Evolutionary conservation across 2,113 vertebrate genomes (phyloP).

Genomic region (Antennarius striatus): DNA sequence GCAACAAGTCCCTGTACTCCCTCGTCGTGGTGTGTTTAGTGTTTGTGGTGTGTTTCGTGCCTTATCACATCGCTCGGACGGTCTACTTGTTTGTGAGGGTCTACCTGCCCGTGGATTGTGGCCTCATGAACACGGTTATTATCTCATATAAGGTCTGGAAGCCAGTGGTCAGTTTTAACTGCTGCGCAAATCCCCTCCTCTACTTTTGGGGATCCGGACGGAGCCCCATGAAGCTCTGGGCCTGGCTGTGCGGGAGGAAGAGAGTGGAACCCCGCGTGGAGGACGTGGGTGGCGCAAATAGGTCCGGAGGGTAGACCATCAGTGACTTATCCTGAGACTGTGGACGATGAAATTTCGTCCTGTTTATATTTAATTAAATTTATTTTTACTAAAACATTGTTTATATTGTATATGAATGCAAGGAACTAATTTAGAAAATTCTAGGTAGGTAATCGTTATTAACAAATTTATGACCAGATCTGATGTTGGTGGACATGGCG

Average conservation of each 20-base stretch:
- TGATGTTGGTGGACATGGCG: too few species aligned
- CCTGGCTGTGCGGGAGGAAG: constrained; percentile 40
- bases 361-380: too few species aligned
- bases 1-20: constrained; percentile 61
- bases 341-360: too few species aligned
- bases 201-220: constrained; percentile 50
- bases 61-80: constrained; percentile 59
- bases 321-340: too few species aligned
- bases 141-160: constrained; percentile 66
- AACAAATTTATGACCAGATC: too few species aligned
- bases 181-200: constrained; percentile 68
- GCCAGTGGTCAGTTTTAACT: constrained; percentile 64
- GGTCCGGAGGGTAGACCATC: constrained; percentile 2
- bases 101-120: constrained; percentile 48
- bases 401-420: too few species aligned
- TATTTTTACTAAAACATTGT: too few species aligned
- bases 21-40: constrained; percentile 48
- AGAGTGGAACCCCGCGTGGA: constrained; percentile 33
- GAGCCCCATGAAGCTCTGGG: constrained; percentile 28
- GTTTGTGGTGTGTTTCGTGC: constrained; percentile 69
- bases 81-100: constrained; percentile 52
- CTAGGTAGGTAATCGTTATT: too few species aligned
- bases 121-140: constrained; percentile 35
- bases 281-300: not conserved
- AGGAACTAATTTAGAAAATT: too few species aligned